Evolutionary conservation across 2,888 invertebrate genomes (phyloP), one percentile per base, ranked within the genome.

Genomic region (Venusia cambrica): DNA sequence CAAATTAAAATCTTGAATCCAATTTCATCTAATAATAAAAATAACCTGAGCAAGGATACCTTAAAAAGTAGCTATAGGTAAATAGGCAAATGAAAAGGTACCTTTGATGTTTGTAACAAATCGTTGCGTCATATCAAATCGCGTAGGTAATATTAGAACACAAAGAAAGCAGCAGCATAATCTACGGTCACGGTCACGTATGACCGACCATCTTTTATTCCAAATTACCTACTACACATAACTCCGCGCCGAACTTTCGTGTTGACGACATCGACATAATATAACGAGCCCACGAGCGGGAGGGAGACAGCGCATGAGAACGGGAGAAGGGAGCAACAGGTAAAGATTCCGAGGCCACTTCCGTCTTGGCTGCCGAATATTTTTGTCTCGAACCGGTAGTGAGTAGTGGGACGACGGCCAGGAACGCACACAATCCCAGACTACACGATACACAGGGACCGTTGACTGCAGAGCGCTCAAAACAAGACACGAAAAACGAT

Each of bases 331-430:
- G 87, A 85, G 85, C 85, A 85, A 87, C 87, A 85, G 87, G 85
- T 85, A 87, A 85, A 84, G 87, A 87, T 87, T 85, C 85, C 85
- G 87, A 87, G 85, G 85, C 83, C 84, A 87, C 85, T 87, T 87
- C 87, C 87, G 87, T 84, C 85, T 87, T 85, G 77, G 85, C 85
- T 81, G 87, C 84, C 87, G 85, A 87, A 87, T 87, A 87, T 87
- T 85, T 85, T 81, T 85, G 85, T 85, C 79, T 81, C 77, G 75
- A 85, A 87, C 87, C 87, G 87, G 87, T 87, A 85, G 87, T 87
- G 83, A 85, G 87, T 87, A 85, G 87, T 87, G 83, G 83, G 84
- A 73, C 71, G 72, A 67, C 75, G 68, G 85, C 83, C 85, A 84
- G 79, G 70, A n/a, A 71, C 73, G 67, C 75, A 73, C 70, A 73